Percentiles rank a stretch among this genome's conserved stretches.
Evolutionary conservation across 2,888 invertebrate species (phyloP).

Genomic region (Tanaodytes sp.): DNA sequence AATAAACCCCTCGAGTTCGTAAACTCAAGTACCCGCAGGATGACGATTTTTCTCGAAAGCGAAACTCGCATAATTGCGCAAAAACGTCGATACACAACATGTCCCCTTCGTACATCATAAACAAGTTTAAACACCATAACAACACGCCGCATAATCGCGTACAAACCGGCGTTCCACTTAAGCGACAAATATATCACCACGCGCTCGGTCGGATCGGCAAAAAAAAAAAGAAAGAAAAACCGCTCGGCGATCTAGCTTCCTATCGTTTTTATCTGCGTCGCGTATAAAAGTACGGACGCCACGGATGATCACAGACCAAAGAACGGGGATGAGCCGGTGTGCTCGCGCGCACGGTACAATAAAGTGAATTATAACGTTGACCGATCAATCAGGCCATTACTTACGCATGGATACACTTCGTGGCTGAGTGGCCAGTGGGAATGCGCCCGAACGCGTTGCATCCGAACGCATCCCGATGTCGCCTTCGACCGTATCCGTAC

Average conservation of each 20-base stretch:
- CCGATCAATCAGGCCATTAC: slow-evolving; percentile 64
- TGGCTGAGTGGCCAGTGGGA: slow-evolving; percentile 64
- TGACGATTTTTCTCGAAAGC: too few species aligned
- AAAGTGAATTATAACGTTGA: slow-evolving; percentile 63
- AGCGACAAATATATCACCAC: slow-evolving; percentile 29
- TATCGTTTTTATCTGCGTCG: slow-evolving; percentile 32
- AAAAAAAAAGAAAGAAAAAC: too few species aligned
- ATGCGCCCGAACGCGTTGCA: slow-evolving; percentile 63
- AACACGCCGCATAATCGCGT: slow-evolving; percentile 8
- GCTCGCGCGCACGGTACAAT: slow-evolving; percentile 44
- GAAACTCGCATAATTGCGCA: neutral
- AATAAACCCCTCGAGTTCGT: too few species aligned
- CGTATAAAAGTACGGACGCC: slow-evolving; percentile 10
- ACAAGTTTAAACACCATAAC: slow-evolving; percentile 14
- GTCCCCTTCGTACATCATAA: neutral
- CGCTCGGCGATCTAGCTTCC: slow-evolving; percentile 19
- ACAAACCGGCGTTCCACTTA: slow-evolving; percentile 16
- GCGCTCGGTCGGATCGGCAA: neutral
- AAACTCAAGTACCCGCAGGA: too few species aligned
- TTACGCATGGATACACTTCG: slow-evolving; percentile 61
- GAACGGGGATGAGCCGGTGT: slow-evolving; percentile 19
- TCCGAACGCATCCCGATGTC: slow-evolving; percentile 59
- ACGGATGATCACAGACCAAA: too few species aligned
- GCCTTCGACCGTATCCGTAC: too few species aligned
- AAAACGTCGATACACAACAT: neutral